Conservation (phyloP, 2,888 invertebrate genomes). For the Heliconius erato region DNA sequence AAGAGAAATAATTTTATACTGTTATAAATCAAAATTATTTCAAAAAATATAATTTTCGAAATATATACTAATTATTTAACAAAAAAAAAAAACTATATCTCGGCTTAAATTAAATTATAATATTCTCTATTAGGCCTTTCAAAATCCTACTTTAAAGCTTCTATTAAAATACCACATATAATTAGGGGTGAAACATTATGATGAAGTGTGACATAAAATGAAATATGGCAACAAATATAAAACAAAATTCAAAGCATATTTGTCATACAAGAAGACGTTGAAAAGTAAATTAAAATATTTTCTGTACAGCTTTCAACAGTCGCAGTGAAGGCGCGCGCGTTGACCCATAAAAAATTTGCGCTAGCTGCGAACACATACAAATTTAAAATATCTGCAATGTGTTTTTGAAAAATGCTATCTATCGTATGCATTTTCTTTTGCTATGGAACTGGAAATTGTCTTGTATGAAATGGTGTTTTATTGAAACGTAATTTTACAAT, state of each 20-base stretch:
- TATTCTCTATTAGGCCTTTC: neutral
- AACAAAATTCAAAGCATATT: conserved; percentile 37
- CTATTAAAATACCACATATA: conserved; percentile 12
- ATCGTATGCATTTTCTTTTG: conserved; percentile 19
- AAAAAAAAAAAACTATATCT: neutral
- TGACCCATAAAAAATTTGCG: conserved; percentile 66
- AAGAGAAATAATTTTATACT: neutral
- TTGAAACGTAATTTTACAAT: conserved; percentile 20
- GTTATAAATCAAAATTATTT: neutral
- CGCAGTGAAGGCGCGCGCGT: conserved; percentile 61
- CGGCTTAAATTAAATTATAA: neutral
- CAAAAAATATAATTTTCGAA: neutral
- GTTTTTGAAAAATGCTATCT: conserved; percentile 21
- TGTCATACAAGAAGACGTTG: conserved; percentile 46
- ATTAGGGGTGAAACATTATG: conserved; percentile 12
- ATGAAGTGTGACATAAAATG: conserved; percentile 27
- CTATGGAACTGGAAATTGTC: conserved; percentile 10
- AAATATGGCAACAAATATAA: conserved; percentile 24
- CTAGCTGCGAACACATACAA: conserved; percentile 64
- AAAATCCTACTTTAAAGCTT: neutral
- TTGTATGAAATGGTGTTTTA: conserved; percentile 3
- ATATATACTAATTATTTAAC: neutral
- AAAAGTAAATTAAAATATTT: conserved; percentile 63
- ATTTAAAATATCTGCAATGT: conserved; percentile 63
- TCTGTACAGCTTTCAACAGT: conserved; percentile 63